These are phyloP conservation scores for Anarrhichthys ocellatus DNA, from an alignment of 2,113 vertebrate species.

Conservation along the genomic window DNA sequence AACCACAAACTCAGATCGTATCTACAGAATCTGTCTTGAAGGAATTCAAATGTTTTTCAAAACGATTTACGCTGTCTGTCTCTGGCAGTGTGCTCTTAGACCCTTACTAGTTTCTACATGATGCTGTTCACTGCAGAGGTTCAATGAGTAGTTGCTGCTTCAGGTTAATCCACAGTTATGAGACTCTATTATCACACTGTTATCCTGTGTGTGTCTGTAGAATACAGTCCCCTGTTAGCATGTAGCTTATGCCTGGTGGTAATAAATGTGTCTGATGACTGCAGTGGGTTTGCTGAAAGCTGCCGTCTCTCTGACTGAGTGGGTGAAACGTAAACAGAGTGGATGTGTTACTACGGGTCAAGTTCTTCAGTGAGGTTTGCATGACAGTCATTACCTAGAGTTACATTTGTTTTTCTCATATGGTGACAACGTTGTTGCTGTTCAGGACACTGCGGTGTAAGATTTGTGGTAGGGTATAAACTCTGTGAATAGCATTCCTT, in stretches of 20 bases:
- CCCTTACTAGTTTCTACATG: neutral
- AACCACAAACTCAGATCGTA: neutral
- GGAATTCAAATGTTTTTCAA: neutral
- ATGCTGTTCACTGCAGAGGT: neutral
- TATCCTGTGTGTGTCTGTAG: neutral
- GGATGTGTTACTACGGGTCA: conserved; percentile 7
- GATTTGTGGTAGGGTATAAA: conserved; percentile 20
- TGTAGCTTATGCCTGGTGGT: neutral
- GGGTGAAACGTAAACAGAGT: conserved; percentile 33
- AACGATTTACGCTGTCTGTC: neutral
- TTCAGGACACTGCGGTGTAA: neutral
- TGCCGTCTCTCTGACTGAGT: conserved; percentile 4
- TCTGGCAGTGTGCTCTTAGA: neutral
- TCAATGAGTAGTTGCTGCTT: neutral
- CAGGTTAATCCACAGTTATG: neutral
- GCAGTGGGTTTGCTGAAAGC: conserved; percentile 6
- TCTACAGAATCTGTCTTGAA: neutral
- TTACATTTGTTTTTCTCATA: conserved; percentile 14
- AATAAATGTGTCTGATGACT: conserved; percentile 26
- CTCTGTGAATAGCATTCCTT: conserved; percentile 9
- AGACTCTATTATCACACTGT: neutral
- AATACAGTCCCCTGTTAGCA: neutral
- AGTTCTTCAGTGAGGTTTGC: neutral
- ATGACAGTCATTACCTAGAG: neutral
- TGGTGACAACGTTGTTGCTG: neutral